Base-by-base conservation (phyloP, 2,888 invertebrate species). In the Thelaira solivaga region DNA sequence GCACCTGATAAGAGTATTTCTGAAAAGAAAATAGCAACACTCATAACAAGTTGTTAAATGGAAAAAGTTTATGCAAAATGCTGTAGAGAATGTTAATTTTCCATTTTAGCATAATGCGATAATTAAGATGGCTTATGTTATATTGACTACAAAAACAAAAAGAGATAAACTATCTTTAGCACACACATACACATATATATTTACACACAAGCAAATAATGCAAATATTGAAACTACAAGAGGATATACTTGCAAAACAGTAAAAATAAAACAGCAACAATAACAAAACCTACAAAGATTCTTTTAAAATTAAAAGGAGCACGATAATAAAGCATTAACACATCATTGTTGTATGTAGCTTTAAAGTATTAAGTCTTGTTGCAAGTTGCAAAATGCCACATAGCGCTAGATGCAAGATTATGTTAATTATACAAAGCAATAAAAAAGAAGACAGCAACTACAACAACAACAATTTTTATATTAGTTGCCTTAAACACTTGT, bases 101-200 rank as follows among this genome's bases (percentile, higher is more conserved):
- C 57, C 39, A 34, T 78, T 61, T 69, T 73, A 78, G 69, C 78
- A 78, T 78, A 78, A 74, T 74, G 73, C 74, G 78, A 74, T 78
- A 74, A 78, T 78, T 73, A 78, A 73, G 69, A 78, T 59, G 64
- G 73, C 74, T 78, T 78, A 78, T 62, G 74, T 61, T 67, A 43
- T 57, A 49, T 68, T 64, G 51, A 67, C 39, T 68, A 53, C 43
- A 74, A 61, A 67, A 45, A 36, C 51, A 26, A 65, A 59, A n/a
- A n/a, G n/a, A 65, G 74, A 74, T 67, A 61, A 74, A 68, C 74
- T 59, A 49, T 51, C 51, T 26, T 26, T n/a, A 62, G 8, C 26
- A 43, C 1, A 22, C 13, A 31, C n/a, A 29, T 4, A 49, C 22
- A 53, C 11, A 43, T 2, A 39, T 41, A 18, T 26, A 18, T 8